A percentile compares a stretch with the other conserved stretches of the same genome.
These are phyloP conservation scores for Drosophila pseudoananassae DNA, from an alignment of 1,140 invertebrate species.

Conservation along the genomic window DNA sequence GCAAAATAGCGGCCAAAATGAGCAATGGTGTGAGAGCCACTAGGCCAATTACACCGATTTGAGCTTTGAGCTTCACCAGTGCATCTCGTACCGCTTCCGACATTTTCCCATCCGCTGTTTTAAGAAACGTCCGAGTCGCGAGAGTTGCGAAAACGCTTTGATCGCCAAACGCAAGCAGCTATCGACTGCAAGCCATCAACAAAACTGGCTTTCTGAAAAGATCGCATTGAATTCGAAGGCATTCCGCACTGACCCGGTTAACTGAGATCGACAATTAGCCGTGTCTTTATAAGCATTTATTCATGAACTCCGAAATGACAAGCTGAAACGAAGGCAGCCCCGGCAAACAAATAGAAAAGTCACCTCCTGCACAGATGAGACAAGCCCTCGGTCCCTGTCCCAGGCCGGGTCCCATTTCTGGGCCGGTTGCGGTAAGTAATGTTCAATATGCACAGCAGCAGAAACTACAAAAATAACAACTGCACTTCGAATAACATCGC, in stretches of 20 bases:
- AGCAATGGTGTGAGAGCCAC: constrained; percentile 29
- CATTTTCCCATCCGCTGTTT: constrained; percentile 19
- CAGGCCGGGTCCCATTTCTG: not conserved
- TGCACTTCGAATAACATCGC: not conserved
- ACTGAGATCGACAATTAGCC: constrained; percentile 18
- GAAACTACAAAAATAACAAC: constrained; percentile 8
- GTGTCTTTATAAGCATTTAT: not conserved
- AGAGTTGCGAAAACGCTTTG: constrained; percentile 34
- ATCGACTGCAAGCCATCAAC: not conserved
- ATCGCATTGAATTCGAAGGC: constrained; percentile 6
- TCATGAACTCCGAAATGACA: constrained; percentile 3
- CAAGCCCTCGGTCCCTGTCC: constrained; percentile 2
- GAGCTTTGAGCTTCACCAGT: constrained; percentile 23
- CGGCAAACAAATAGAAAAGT: constrained; percentile 53
- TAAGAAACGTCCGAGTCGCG: constrained; percentile 9
- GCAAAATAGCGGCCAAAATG: constrained; percentile 22
- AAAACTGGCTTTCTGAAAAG: constrained; percentile 24
- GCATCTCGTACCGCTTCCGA: not conserved
- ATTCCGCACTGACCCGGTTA: constrained; percentile 18
- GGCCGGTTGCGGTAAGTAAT: constrained; percentile 39
- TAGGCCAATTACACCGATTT: constrained; percentile 8
- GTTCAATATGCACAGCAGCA: constrained; percentile 30
- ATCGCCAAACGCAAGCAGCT: constrained; percentile 5
- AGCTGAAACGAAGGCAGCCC: constrained; percentile 15
- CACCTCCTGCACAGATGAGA: constrained; percentile 60